A percentile compares a stretch with the other conserved stretches of the same genome.
These are phyloP conservation scores for Anisognathus igniventris DNA, from an alignment of 2,797 vertebrate genomes.

Conservation along the genomic window DNA sequence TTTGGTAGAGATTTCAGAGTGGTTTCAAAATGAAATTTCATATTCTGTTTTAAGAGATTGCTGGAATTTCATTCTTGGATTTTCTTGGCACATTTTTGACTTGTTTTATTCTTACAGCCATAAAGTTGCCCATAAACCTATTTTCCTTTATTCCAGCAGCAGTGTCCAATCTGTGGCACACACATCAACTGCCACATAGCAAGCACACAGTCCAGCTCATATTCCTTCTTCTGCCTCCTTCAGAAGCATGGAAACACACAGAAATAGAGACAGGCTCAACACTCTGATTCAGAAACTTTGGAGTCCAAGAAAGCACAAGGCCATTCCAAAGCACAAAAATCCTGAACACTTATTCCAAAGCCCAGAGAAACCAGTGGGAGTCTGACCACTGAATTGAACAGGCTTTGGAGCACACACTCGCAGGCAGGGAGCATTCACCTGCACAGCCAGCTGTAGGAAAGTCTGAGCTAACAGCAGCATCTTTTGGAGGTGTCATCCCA, in stretches of 20 bases:
- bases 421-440: background rate
- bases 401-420: background rate
- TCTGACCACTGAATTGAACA: background rate
- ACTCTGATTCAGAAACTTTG: background rate
- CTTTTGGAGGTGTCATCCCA: background rate
- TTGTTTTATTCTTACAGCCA: background rate
- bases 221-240: background rate
- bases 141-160: constrained; percentile 7
- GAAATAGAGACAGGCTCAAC: background rate
- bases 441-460: background rate
- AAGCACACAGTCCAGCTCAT: background rate
- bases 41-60: background rate
- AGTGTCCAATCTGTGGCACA: background rate
- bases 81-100: background rate
- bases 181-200: constrained; percentile 23
- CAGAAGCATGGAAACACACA: constrained; percentile 10
- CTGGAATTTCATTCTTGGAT: constrained; percentile 10
- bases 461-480: background rate
- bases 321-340: background rate
- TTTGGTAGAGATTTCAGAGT: background rate
- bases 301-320: background rate
- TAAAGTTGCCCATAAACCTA: constrained; percentile 14
- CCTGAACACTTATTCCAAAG: background rate
- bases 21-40: constrained; percentile 8
- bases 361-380: background rate